Conservation (phyloP, 92 coral and sea anemone species). For the Epizoanthus rinbou region DNA sequence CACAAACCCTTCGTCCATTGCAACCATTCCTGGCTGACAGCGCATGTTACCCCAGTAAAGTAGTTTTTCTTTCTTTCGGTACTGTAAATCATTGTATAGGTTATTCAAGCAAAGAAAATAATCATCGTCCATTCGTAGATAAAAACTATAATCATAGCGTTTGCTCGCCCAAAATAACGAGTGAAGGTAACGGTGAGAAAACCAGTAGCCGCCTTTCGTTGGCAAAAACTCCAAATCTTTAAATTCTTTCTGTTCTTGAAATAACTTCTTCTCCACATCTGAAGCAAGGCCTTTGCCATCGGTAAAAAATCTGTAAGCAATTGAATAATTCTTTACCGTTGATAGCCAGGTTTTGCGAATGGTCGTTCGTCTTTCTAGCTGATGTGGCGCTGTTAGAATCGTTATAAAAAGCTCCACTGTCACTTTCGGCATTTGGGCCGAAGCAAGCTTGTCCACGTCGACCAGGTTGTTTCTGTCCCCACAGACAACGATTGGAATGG, state of each 20-base stretch:
- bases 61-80: slow-evolving; percentile 49
- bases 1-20: slow-evolving; percentile 54
- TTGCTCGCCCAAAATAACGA: slow-evolving; percentile 48
- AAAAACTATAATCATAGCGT: slow-evolving; percentile 46
- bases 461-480: too few relatives aligned
- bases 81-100: slow-evolving; percentile 43
- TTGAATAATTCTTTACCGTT: slow-evolving; percentile 41
- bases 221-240: slow-evolving; percentile 44
- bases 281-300: slow-evolving; percentile 43
- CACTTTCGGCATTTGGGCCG: too few relatives aligned
- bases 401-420: slow-evolving; percentile 43
- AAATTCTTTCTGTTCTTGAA: slow-evolving; percentile 23
- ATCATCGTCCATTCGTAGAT: slow-evolving; percentile 47
- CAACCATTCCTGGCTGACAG: slow-evolving; percentile 50
- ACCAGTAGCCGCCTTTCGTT: slow-evolving; percentile 42
- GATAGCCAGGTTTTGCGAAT: slow-evolving; percentile 48
- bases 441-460: too few relatives aligned
- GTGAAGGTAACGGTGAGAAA: slow-evolving; percentile 43
- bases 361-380: slow-evolving; percentile 35
- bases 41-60: slow-evolving; percentile 54
- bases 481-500: too few relatives aligned
- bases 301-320: slow-evolving; percentile 57
- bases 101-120: slow-evolving; percentile 58
- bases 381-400: slow-evolving; percentile 42
- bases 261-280: not conserved